Evolutionary conservation across 2,888 invertebrate species (phyloP).

Genomic region (Cryptus viduatorius): DNA sequence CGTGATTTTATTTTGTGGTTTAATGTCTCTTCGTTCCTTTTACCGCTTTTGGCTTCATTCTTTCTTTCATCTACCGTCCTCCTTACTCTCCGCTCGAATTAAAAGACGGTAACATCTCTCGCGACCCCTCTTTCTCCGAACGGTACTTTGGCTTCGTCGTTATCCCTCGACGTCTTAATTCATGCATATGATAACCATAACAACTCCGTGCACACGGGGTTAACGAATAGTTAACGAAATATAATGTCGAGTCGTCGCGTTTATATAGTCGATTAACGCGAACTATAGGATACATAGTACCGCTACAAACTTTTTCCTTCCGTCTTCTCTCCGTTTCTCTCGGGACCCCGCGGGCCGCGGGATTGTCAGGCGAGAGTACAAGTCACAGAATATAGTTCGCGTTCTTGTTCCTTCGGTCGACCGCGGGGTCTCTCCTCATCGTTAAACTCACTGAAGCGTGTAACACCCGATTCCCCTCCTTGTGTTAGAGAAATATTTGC

Average conservation of each 20-base stretch:
- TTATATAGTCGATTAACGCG: constrained; percentile 50
- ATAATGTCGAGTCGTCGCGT: constrained; percentile 26
- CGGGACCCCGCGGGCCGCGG: not conserved
- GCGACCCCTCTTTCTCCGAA: not conserved
- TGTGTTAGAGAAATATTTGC: not conserved
- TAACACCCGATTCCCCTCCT: not conserved
- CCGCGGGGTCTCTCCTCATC: constrained; percentile 33
- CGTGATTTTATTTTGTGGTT: constrained; percentile 33
- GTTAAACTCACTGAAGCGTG: constrained; percentile 59
- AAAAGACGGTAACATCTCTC: not conserved
- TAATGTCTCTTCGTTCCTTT: constrained; percentile 5
- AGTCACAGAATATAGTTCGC: not conserved
- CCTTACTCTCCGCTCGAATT: constrained; percentile 7
- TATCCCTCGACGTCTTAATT: constrained; percentile 10
- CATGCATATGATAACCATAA: constrained; percentile 8
- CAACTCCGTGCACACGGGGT: not conserved
- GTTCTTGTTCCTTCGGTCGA: constrained; percentile 23
- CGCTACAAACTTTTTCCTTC: constrained; percentile 59
- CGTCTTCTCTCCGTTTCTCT: not conserved
- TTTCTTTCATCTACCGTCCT: not conserved
- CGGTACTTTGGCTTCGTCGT: not conserved
- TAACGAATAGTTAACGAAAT: not conserved
- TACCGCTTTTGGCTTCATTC: constrained; percentile 6
- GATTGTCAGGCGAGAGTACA: constrained; percentile 17
- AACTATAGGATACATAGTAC: constrained; percentile 52